Percentiles rank a stretch among this genome's conserved stretches.
phyloP scores from a whole-genome alignment of 1,140 invertebrate species.

The Drosophila sulfurigaster region DNA sequence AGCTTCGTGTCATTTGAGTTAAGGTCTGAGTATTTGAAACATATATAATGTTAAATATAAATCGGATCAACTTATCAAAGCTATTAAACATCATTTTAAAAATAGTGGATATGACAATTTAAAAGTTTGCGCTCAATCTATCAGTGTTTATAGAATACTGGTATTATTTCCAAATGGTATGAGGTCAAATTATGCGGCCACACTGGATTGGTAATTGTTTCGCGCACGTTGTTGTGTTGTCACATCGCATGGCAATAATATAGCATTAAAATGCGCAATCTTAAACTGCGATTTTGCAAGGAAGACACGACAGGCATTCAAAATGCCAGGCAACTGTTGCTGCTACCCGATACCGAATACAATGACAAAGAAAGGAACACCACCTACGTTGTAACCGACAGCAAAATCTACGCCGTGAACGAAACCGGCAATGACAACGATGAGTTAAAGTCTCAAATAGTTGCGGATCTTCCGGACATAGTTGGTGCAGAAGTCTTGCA shows the following conservation, averaged over 20 bases:
- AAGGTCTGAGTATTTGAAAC: too few relatives aligned
- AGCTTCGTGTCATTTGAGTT: too few relatives aligned
- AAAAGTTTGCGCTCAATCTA: too few relatives aligned
- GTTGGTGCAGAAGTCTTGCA: constrained; percentile 72
- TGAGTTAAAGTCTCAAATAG: constrained; percentile 27
- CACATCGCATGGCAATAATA: constrained; percentile 21
- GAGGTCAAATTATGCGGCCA: neutral
- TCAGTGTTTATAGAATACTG: constrained; percentile 4
- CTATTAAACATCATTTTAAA: too few relatives aligned
- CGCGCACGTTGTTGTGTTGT: constrained; percentile 42
- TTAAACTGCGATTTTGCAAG: constrained; percentile 74
- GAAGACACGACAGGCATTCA: constrained; percentile 47
- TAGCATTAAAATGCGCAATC: constrained; percentile 70
- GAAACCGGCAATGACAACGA: constrained; percentile 10
- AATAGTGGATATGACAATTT: too few relatives aligned
- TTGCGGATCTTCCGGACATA: constrained; percentile 71
- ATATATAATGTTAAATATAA: too few relatives aligned
- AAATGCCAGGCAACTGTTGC: constrained; percentile 53
- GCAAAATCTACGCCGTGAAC: constrained; percentile 44
- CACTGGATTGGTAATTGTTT: constrained; percentile 11
- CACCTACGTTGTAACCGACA: constrained; percentile 52
- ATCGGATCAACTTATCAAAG: too few relatives aligned
- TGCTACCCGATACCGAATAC: constrained; percentile 46
- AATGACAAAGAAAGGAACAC: constrained; percentile 19
- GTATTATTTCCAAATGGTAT: neutral